phyloP scores from a whole-genome alignment of 2,113 vertebrate genomes.

The Malurus alboscapulatus region DNA sequence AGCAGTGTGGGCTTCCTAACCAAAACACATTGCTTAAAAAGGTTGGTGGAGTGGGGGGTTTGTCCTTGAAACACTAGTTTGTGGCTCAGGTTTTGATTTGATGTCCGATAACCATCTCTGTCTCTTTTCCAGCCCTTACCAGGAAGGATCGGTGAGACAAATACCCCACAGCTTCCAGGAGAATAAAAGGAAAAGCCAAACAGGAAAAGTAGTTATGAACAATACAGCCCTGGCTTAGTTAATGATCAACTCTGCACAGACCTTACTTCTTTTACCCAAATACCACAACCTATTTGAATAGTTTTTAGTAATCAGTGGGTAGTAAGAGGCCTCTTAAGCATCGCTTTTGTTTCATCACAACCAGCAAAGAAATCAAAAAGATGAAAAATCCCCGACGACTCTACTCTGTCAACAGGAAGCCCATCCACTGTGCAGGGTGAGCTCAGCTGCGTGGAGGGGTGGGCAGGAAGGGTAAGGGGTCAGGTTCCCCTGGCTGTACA shows the following conservation, averaged over 20 bases:
- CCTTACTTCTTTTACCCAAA: background rate
- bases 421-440: background rate
- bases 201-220: constrained; percentile 54
- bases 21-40: background rate
- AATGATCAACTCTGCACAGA: constrained; percentile 34
- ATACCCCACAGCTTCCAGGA: constrained; percentile 21
- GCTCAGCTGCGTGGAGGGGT: background rate
- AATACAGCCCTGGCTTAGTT: constrained; percentile 16
- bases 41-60: background rate
- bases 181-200: constrained; percentile 52
- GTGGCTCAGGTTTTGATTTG: background rate
- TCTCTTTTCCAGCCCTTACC: constrained; percentile 23
- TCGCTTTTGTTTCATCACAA: background rate
- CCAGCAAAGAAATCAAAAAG: background rate
- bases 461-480: constrained; percentile 49
- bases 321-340: background rate
- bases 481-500: background rate
- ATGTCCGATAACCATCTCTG: background rate
- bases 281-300: background rate
- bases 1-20: background rate
- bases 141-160: constrained; percentile 45
- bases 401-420: constrained; percentile 17
- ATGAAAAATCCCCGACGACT: background rate
- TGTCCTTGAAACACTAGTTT: background rate
- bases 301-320: background rate